A percentile compares a stretch with the other conserved stretches of the same genome.
Evolutionary conservation across 2,888 invertebrate species (phyloP).

Genomic region (Callyntrura guangdongensis): DNA sequence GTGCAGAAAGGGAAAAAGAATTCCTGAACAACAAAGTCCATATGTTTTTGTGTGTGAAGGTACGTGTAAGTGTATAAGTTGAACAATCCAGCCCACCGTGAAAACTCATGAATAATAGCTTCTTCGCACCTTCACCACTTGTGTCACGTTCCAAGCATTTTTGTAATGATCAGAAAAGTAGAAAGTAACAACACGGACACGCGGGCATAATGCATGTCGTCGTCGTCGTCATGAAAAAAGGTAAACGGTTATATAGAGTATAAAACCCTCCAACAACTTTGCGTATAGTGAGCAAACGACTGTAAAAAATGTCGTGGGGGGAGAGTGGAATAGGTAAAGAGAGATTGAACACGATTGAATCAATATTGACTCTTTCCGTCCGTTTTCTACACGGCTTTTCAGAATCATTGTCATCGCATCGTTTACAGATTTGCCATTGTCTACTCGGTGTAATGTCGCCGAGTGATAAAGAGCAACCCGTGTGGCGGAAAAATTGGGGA

Average conservation of each 20-base stretch:
- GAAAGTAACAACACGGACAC: conserved; percentile 30
- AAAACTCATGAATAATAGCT: conserved; percentile 77
- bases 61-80: conserved; percentile 53
- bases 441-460: conserved; percentile 11
- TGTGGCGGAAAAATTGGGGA: not conserved
- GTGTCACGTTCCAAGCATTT: conserved; percentile 75
- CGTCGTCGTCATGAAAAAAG: not conserved
- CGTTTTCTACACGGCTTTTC: conserved; percentile 62
- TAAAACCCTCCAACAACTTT: not conserved
- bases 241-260: not conserved
- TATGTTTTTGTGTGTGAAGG: conserved; percentile 20
- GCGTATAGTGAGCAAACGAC: not conserved
- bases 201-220: conserved; percentile 1
- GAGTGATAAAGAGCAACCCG: not conserved
- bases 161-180: conserved; percentile 54
- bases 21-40: conserved; percentile 24
- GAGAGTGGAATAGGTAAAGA: conserved; percentile 26
- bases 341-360: conserved; percentile 72
- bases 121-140: conserved; percentile 71
- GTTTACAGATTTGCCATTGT: conserved; percentile 64
- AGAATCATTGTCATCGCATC: conserved; percentile 67
- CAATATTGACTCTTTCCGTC: conserved; percentile 73
- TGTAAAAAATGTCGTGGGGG: not conserved
- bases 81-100: conserved; percentile 61
- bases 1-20: conserved; percentile 12